A percentile compares a stretch with the other conserved stretches of the same genome.
phyloP scores from a whole-genome alignment of 1,140 invertebrate genomes.

The Plutomurus gul region DNA sequence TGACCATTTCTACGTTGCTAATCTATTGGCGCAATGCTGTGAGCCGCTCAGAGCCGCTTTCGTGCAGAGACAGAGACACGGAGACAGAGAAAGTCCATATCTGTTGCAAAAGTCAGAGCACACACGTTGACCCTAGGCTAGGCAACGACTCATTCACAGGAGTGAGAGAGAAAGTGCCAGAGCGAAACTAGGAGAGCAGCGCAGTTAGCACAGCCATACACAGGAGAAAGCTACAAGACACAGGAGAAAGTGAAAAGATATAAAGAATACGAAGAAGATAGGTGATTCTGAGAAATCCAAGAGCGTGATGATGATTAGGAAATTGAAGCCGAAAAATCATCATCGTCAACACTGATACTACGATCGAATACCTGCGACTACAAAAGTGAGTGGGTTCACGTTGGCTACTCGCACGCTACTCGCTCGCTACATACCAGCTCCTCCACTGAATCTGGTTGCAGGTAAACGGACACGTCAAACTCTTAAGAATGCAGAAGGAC shows the following conservation, averaged over 20 bases:
- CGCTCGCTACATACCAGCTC: no score
- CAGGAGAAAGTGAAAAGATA: neutral
- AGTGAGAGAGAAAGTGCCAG: neutral
- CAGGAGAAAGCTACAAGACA: neutral
- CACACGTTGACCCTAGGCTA: no score
- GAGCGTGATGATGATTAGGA: neutral
- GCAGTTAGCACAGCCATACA: no score
- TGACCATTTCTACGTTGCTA: slow-evolving; percentile 20
- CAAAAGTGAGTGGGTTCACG: neutral
- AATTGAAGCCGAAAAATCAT: neutral
- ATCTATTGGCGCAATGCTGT: slow-evolving; percentile 16
- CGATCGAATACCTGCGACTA: neutral
- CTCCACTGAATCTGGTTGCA: neutral
- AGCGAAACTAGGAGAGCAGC: no score
- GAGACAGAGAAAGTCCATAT: slow-evolving; percentile 13
- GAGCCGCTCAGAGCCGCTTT: slow-evolving; percentile 1
- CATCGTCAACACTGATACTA: neutral
- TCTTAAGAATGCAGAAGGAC: slow-evolving; percentile 55
- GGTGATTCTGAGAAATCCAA: neutral
- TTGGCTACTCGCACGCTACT: no score
- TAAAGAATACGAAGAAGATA: neutral
- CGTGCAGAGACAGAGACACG: neutral
- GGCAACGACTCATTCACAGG: no score
- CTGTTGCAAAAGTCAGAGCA: no score
- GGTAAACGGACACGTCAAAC: neutral